Base-by-base conservation (phyloP, 2,113 vertebrate genomes). In the Malaclemys terrapin region DNA sequence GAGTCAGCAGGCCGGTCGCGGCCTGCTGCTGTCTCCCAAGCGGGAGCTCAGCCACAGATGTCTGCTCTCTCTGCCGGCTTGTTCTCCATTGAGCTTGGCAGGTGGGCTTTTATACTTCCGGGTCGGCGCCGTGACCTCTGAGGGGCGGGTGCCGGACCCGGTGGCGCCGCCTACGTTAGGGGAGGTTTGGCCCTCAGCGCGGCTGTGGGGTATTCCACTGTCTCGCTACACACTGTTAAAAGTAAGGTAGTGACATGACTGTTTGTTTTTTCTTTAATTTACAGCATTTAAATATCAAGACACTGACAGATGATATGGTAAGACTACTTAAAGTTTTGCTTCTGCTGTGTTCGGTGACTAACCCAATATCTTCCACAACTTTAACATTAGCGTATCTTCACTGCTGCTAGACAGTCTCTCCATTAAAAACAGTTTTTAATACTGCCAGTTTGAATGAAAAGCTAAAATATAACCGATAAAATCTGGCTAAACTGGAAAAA, bases 271-370 rank as follows among this genome's bases (percentile, higher is more conserved):
- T 95, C 94, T 94, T 96, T 94, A 96, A 93, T 98, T 98, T 98
- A 84, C 98, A 99, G 99, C 99, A 99, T 84, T 98, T 99, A 98
- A 99, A 98, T 97, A 99, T 99, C 98, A 99, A 96, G 99, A 99
- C 98, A 95, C 97, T 99, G 98, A 99, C 99, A 57, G 99, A 99
- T 98, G 99, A 99, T 98, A 98, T 99, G 99, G 99, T 99, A 99
- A 99, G 99, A 97, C 84, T 84, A 89, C 56, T 95, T 95, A 81
- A 72, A 20, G 53, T 86, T 89, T 97, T 96, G 82, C 52, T 91
- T 97, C 91, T 96, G 62, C 82, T 95, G 5, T 84, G 42, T 82
- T 89, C 53, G 87, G 35, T 86, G 90, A 92, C 94, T 95, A 97
- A 96, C 76, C 50, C 75, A 76, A 42, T 56, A 65, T 54, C 57